phyloP scores from a whole-genome alignment of 1,140 invertebrate genomes.

The Holcopasites calliopsidis region DNA sequence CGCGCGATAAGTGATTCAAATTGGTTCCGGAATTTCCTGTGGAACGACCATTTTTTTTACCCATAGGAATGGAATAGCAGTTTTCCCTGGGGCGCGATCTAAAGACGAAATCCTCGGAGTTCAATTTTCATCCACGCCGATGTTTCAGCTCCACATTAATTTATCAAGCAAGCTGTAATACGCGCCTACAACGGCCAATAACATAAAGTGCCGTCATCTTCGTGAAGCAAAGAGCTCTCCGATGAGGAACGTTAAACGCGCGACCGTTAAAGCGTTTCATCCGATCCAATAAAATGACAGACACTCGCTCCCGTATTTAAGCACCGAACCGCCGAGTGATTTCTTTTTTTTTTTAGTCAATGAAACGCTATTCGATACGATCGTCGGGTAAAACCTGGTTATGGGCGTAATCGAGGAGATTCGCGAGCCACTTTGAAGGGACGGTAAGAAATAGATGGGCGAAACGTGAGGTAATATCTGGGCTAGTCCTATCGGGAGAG shows the following conservation, averaged over 20 bases:
- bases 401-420: conserved; percentile 20
- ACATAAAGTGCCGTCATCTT: conserved; percentile 3
- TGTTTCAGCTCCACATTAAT: not conserved
- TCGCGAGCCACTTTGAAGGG: not conserved
- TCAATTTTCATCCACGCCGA: not conserved
- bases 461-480: conserved; percentile 36
- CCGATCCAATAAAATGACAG: too few relatives aligned
- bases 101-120: not conserved
- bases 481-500: conserved; percentile 44
- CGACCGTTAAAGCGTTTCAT: too few relatives aligned
- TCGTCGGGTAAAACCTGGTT: not conserved
- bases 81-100: too few relatives aligned
- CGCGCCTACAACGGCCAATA: not conserved
- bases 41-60: too few relatives aligned
- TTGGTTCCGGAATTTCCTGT: too few relatives aligned
- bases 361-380: not conserved
- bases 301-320: too few relatives aligned
- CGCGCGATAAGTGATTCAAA: too few relatives aligned
- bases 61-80: too few relatives aligned
- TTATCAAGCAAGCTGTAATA: conserved; percentile 3
- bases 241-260: not conserved
- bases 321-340: too few relatives aligned
- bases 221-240: not conserved
- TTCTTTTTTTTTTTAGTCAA: too few relatives aligned
- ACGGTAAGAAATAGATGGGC: conserved; percentile 26